Evolutionary conservation across 2,113 vertebrate species (phyloP).

Genomic region (Struthidea cinerea): DNA sequence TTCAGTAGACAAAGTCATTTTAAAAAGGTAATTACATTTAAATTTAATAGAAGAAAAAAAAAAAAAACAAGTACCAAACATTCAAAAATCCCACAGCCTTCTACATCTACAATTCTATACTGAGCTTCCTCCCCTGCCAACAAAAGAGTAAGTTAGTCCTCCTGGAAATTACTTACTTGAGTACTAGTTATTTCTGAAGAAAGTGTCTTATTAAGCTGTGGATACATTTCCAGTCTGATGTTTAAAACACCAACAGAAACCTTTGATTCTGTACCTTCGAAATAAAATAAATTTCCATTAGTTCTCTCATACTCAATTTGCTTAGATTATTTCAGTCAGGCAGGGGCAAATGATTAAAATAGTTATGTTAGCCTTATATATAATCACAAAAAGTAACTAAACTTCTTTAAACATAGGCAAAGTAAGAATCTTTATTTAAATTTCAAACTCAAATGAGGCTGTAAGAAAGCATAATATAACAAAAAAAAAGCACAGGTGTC

Average conservation of each 20-base stretch:
- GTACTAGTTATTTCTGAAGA: constrained; percentile 85
- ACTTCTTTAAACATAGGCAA: background rate
- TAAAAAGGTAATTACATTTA: background rate
- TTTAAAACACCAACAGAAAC: constrained; percentile 91
- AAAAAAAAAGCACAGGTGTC: background rate
- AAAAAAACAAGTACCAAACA: background rate
- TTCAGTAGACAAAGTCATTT: background rate
- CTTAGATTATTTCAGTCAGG: background rate
- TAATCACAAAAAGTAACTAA: background rate
- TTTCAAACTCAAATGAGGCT: background rate
- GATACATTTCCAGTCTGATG: constrained; percentile 90
- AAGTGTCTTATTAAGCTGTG: constrained; percentile 80
- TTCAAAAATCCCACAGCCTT: background rate
- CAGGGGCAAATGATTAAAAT: background rate
- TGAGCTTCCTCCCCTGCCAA: fast-evolving
- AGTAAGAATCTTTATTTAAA: background rate
- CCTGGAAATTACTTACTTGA: constrained; percentile 76
- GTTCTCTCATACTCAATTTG: background rate
- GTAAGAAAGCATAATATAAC: background rate
- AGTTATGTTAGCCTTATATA: background rate
- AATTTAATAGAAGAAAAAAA: background rate
- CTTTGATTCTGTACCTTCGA: constrained; percentile 90
- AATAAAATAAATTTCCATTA: constrained; percentile 42
- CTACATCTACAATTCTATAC: background rate
- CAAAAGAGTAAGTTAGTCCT: background rate